Percentiles rank a stretch among this genome's conserved stretches.
Conservation (phyloP, 2,113 vertebrate genomes). For the Megaceryle maxima region DNA sequence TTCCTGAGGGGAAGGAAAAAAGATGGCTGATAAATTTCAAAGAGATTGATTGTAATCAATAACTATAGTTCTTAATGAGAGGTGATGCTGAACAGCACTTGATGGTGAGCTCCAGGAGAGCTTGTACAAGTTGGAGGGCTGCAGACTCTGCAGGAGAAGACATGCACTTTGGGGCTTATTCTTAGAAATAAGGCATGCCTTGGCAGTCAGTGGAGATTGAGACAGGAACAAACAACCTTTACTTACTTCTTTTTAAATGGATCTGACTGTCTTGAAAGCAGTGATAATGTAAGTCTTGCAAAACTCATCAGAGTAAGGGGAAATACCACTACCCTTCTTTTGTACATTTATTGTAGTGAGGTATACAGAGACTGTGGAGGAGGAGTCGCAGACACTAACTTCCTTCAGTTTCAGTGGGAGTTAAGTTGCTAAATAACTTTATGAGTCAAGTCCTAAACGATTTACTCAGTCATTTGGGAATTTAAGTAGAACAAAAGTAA, state of each 20-base stretch:
- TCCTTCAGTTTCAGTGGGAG: neutral
- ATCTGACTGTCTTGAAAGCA: neutral
- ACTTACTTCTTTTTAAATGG: neutral
- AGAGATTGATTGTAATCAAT: conserved; percentile 33
- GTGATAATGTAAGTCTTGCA: neutral
- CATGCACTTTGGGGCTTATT: neutral
- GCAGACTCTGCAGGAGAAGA: neutral
- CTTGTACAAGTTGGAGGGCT: neutral
- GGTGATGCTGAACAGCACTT: neutral
- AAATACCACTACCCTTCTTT: neutral
- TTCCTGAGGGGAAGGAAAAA: conserved; percentile 33
- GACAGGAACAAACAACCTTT: neutral
- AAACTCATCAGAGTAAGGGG: neutral
- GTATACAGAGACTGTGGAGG: neutral
- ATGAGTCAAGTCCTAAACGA: neutral
- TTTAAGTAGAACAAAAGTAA: neutral
- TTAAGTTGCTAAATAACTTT: neutral
- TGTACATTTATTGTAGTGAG: neutral
- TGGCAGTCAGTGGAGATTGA: neutral
- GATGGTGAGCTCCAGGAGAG: neutral
- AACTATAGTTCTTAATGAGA: neutral
- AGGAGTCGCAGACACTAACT: neutral
- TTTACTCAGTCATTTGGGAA: neutral
- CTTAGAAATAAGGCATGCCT: neutral
- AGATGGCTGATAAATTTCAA: conserved; percentile 59